Conservation (phyloP, 2,797 vertebrate genomes). For the Valencia hispanica region DNA sequence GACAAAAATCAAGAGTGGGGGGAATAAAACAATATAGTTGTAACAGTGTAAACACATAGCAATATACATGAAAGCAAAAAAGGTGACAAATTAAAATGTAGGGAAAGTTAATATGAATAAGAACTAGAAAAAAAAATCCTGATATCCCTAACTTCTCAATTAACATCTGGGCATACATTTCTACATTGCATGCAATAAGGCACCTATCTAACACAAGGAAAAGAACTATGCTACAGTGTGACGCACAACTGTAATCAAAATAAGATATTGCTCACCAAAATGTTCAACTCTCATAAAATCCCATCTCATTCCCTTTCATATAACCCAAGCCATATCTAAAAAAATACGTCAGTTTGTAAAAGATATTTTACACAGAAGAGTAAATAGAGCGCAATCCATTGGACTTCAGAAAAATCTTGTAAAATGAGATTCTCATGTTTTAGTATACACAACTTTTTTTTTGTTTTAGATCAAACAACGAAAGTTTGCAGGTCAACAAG, state of each 20-base stretch:
- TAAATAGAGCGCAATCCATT: conserved; percentile 78
- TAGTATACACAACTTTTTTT: conserved; percentile 77
- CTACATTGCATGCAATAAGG: conserved; percentile 89
- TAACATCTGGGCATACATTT: conserved; percentile 85
- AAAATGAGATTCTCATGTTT: conserved; percentile 67
- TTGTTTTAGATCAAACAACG: conserved; percentile 67
- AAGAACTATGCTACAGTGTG: conserved; percentile 85
- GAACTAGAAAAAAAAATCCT: conserved; percentile 66
- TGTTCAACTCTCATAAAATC: conserved; percentile 84
- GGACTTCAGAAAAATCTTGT: conserved; percentile 73
- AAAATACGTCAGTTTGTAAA: conserved; percentile 88
- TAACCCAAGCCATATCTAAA: conserved; percentile 84
- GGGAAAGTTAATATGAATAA: conserved; percentile 80
- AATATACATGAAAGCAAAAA: conserved; percentile 82
- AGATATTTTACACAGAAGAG: conserved; percentile 83
- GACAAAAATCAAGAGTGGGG: conserved; percentile 64
- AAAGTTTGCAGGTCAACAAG: conserved; percentile 67
- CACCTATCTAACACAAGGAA: conserved; percentile 90
- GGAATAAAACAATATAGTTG: conserved; percentile 74
- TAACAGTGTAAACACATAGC: conserved; percentile 84
- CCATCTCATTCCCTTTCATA: conserved; percentile 82
- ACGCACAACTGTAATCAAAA: conserved; percentile 84
- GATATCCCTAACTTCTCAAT: conserved; percentile 76
- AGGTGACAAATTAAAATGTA: conserved; percentile 81
- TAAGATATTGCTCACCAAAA: conserved; percentile 79